Evolutionary conservation across 2,113 vertebrate genomes (phyloP).

Genomic region (Cyprinus carpio): DNA sequence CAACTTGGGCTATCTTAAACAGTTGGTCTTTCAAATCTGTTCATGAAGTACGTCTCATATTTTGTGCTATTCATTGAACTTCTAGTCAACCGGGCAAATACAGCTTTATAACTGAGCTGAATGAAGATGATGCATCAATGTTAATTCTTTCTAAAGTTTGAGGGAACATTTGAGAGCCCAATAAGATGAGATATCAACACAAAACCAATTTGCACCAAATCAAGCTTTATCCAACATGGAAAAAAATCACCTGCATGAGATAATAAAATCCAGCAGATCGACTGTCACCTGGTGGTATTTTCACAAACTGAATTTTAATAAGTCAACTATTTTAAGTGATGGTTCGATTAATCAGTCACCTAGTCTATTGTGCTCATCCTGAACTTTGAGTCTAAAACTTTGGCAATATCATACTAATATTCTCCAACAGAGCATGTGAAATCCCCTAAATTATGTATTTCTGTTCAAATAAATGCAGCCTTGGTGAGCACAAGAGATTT

Average conservation of each 20-base stretch:
- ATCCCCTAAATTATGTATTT: not conserved
- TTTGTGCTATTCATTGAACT: not conserved
- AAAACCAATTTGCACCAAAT: not conserved
- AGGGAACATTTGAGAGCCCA: not conserved
- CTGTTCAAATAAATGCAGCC: not conserved
- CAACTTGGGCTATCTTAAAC: not conserved
- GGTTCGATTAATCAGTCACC: not conserved
- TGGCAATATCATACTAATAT: not conserved
- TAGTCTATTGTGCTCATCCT: slow-evolving; percentile 19
- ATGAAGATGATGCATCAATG: not conserved
- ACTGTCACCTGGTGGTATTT: not conserved
- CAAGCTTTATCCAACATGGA: not conserved
- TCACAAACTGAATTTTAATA: slow-evolving; percentile 4
- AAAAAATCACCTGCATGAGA: not conserved
- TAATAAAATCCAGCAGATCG: not conserved
- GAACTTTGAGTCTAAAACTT: slow-evolving; percentile 2
- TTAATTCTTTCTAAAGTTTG: not conserved
- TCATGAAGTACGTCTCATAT: not conserved
- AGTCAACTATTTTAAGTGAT: not conserved
- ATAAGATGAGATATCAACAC: not conserved
- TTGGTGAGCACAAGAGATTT: not conserved
- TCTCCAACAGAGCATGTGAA: not conserved
- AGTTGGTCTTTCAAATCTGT: not conserved
- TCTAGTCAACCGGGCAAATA: not conserved
- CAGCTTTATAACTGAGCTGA: not conserved